Evolutionary conservation across 1,140 invertebrate genomes (phyloP), one percentile per base, ranked within the genome.

Genomic region (Bradysia coprophila): DNA sequence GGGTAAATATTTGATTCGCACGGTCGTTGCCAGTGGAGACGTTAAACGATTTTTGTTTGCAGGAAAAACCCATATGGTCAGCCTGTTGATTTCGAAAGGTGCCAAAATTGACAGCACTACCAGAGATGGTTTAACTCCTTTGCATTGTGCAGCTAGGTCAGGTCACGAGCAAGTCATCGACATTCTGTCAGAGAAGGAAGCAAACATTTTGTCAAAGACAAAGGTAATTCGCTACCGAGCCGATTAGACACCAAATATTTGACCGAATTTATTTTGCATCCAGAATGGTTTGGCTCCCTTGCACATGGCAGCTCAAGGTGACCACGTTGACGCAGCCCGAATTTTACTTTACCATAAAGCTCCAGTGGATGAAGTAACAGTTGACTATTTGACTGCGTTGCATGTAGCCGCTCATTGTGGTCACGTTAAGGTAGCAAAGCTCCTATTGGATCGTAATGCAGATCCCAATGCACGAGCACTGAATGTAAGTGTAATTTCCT

Each of bases 111-210:
- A 96, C 61, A 84, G 87, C 10, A 86, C 88, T 56, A 98, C 94
- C 0, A 67, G 91, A 43, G 93, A 98, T 64, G 90, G 93, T 1
- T 68, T 98, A 9, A 97, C 93, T 3, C 90, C 90, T 1, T 59
- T 89, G 16, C 82, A 87, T 55, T 87, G 94, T 66, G 93, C 92
- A 1, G 88, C 93, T 8, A 70, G 95, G 34, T 94, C 89, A 37
- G 96, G 95, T 1, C 94, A 98, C 64, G 88, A 95, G 49, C 79
- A 86, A 52, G 93, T 98, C 1, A 91, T 98, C 10, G 86, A 95
- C 48, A 68, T 91, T 41, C 65, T 98, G 9, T 69, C 98, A 21
- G 82, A 92, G 51, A 82, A 87, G 53, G 82, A 85, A 24, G 91
- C 92, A 10, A 90, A 92, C 1, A 92, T 96, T 53, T 76, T 85